A percentile compares a stretch with the other conserved stretches of the same genome.
Conservation (phyloP, 2,888 invertebrate genomes). For the Geophilus truncorum region DNA sequence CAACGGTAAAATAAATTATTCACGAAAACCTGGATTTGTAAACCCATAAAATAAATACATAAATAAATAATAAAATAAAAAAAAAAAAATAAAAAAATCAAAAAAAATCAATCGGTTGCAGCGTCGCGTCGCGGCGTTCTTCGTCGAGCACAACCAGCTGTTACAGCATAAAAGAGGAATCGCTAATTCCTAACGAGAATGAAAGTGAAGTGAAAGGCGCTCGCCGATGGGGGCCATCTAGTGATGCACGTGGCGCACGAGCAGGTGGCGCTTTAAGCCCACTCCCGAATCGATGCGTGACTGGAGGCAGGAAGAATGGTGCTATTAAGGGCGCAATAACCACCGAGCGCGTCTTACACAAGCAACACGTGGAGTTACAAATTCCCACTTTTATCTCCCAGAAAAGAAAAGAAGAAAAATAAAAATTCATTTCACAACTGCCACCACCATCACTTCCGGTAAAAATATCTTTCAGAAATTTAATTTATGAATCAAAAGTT, state of each 20-base stretch:
- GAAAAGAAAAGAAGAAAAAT: background rate
- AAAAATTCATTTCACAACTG: too few relatives aligned
- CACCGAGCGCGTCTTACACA: background rate
- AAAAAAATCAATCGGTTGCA: background rate
- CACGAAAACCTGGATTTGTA: too few relatives aligned
- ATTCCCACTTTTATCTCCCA: constrained; percentile 7
- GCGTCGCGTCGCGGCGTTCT: background rate
- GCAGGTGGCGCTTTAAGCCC: constrained; percentile 25
- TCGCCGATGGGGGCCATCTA: constrained; percentile 22
- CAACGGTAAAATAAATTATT: background rate
- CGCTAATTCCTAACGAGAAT: constrained; percentile 18
- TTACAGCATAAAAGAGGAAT: background rate
- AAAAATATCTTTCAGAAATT: too few relatives aligned
- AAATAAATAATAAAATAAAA: too few relatives aligned
- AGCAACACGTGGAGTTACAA: constrained; percentile 24
- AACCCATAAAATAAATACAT: too few relatives aligned
- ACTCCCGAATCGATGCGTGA: constrained; percentile 9
- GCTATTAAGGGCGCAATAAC: constrained; percentile 27
- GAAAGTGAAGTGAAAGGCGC: background rate
- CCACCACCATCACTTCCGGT: too few relatives aligned
- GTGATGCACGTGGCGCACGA: constrained; percentile 13
- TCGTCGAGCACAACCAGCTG: background rate
- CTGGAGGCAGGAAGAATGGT: constrained; percentile 7
- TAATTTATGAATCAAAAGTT: too few relatives aligned
- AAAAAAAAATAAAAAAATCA: too few relatives aligned